Evolutionary conservation across 2,113 vertebrate species (phyloP), one percentile per base, ranked within the genome.

Genomic region (Cacatua alba): DNA sequence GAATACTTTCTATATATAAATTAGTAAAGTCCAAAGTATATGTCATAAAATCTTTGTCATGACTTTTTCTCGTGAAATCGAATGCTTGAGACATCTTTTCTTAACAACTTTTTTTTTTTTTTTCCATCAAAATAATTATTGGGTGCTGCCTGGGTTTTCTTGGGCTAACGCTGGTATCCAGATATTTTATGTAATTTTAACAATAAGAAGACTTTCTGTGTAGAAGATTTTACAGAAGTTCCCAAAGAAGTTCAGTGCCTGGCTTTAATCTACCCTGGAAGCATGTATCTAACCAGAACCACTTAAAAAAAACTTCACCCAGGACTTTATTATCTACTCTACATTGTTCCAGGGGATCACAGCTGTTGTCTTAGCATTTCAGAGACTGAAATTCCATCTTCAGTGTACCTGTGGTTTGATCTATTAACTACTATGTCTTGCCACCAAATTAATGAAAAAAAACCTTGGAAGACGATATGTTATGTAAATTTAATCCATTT

Each of bases 211-310:
- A 68, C 20, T n/a, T 93, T 80, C 46, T 10, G 11, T 29, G 5
- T 82, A 49, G 69, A 84, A 28, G 17, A 67, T 74, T 85, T 68
- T 71, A 51, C 51, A 75, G 21, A 85, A 67, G 28, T 70, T 95
- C 41, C 59, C 64, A 31, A 59, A 74, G 68, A 85, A 46, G 29
- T 69, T 90, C 82, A 51, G 31, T 51, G 71, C 48, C 71, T 90
- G 92, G 59, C 33, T 90, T 97, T 88, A 91, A 90, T 88, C 82
- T 88, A 25, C 69, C 70, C 63, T 69, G 89, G 68, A 93, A 93
- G 55, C 14, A 49, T 10, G 13, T 44, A 83, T 71, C 55, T 75
- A 75, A 94, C 17, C 51, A 94, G 48, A 97, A 82, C 28, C 24
- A 52, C 52, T 89, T 69, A 51, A 60, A 86, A 86, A 37, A 37